Conservation (phyloP, 2,797 vertebrate species). For the Clarias laeviceps region DNA sequence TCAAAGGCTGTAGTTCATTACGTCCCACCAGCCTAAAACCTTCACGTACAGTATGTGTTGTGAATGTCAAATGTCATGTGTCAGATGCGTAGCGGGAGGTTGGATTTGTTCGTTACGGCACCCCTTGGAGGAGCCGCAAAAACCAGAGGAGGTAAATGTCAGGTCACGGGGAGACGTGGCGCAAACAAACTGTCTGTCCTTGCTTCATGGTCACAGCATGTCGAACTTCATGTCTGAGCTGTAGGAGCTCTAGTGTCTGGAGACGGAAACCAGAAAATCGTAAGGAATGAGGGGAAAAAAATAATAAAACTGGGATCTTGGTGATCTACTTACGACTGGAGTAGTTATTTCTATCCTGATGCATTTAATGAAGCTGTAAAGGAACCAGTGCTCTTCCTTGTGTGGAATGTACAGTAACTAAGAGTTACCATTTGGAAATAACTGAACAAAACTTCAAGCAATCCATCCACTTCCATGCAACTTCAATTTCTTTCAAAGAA, state of each 20-base stretch:
- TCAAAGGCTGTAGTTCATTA: constrained; percentile 8
- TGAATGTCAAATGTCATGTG: constrained; percentile 55
- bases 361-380: constrained; percentile 52
- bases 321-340: not conserved
- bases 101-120: constrained; percentile 49
- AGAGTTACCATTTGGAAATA: constrained; percentile 68
- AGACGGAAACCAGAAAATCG: constrained; percentile 57
- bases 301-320: not conserved
- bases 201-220: constrained; percentile 67
- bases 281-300: constrained; percentile 23
- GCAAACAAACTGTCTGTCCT: constrained; percentile 66
- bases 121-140: constrained; percentile 53
- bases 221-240: constrained; percentile 72
- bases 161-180: constrained; percentile 67
- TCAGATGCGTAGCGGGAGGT: constrained; percentile 52
- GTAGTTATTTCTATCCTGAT: not conserved
- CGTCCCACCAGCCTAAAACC: not conserved
- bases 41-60: not conserved
- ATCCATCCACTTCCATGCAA: constrained; percentile 62
- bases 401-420: constrained; percentile 67
- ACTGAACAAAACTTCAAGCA: constrained; percentile 68
- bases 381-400: constrained; percentile 51
- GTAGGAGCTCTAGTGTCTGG: constrained; percentile 63
- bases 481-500: constrained; percentile 57
- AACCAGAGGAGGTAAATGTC: constrained; percentile 66